These are phyloP conservation scores for Melanerpes aurifrons DNA, from an alignment of 2,113 vertebrate species.

Conservation along the genomic window DNA sequence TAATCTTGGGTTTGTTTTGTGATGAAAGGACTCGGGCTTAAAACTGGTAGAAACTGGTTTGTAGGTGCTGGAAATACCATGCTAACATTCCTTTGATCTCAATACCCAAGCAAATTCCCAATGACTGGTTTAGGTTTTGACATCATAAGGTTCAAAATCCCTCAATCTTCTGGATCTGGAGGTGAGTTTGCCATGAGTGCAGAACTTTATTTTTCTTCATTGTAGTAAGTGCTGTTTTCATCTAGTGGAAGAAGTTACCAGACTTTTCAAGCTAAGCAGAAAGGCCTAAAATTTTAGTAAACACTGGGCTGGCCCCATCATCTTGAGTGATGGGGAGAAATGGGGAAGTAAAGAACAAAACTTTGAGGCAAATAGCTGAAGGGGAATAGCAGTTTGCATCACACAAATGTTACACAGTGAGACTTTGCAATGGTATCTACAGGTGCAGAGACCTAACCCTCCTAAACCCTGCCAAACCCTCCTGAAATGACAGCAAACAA, in stretches of 20 bases:
- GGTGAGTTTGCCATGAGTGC: not conserved
- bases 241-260: not conserved
- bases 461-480: not conserved
- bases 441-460: not conserved
- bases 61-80: not conserved
- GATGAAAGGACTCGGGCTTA: not conserved
- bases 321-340: not conserved
- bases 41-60: not conserved
- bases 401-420: not conserved
- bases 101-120: not conserved
- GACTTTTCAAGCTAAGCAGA: not conserved
- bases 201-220: not conserved
- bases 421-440: constrained; percentile 12
- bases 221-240: not conserved
- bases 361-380: not conserved
- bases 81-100: not conserved
- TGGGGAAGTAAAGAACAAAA: not conserved
- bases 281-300: not conserved
- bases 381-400: not conserved
- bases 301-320: not conserved
- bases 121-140: not conserved
- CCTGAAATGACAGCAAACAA: not conserved
- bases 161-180: not conserved
- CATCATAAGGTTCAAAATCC: not conserved
- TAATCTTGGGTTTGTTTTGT: not conserved